Conservation (phyloP, 1,140 invertebrate species). For the Rhyzopertha dominica region DNA sequence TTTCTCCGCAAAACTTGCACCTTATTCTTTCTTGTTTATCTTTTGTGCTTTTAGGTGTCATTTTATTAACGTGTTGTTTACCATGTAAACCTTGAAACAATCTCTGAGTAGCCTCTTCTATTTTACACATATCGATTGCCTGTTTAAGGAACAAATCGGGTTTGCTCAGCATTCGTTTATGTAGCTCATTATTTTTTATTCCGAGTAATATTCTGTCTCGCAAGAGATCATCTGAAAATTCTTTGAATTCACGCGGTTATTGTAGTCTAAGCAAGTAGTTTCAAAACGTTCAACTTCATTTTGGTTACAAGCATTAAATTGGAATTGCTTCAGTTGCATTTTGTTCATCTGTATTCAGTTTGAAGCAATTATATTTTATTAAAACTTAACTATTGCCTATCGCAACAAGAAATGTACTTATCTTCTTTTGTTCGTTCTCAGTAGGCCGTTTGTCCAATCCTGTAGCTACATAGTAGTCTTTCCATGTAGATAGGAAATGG, state of each 20-base stretch:
- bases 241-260: background rate
- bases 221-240: background rate
- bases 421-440: background rate
- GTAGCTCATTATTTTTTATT: background rate
- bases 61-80: too few species aligned
- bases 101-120: background rate
- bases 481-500: too few species aligned
- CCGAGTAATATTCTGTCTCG: background rate
- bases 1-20: too few species aligned
- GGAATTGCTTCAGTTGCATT: background rate
- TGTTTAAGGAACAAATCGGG: background rate
- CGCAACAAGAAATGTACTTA: background rate
- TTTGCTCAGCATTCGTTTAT: background rate
- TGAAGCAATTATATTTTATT: background rate
- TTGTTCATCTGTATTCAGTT: background rate
- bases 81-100: background rate
- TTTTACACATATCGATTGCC: constrained; percentile 1
- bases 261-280: background rate
- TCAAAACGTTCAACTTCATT: background rate
- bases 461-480: constrained; percentile 1
- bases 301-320: background rate
- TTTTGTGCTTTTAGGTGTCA: too few species aligned
- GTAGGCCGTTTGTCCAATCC: background rate
- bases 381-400: background rate
- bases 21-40: too few species aligned